These are phyloP conservation scores for Siniperca undulata DNA, from an alignment of 2,797 vertebrate species.

Conservation along the genomic window DNA sequence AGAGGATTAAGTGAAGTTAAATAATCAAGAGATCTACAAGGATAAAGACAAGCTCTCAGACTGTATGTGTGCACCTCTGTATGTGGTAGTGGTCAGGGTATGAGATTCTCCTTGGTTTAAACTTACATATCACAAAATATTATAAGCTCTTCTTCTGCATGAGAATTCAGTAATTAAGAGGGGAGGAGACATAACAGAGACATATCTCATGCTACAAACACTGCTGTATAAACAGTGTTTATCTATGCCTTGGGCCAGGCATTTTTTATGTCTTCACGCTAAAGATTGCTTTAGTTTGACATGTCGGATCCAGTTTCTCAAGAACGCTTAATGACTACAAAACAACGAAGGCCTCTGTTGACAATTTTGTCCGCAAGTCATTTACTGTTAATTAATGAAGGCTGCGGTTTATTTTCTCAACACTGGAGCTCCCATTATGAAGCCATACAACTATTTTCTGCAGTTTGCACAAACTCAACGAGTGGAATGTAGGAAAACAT, in stretches of 20 bases:
- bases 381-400: slow-evolving; percentile 76
- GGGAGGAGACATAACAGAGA: slow-evolving; percentile 52
- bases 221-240: slow-evolving; percentile 66
- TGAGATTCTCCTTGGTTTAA: slow-evolving; percentile 34
- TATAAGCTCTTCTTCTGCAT: slow-evolving; percentile 36
- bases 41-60: slow-evolving; percentile 5
- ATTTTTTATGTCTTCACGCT: slow-evolving; percentile 53
- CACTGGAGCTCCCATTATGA: slow-evolving; percentile 56
- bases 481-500: slow-evolving; percentile 59
- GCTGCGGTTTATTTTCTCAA: slow-evolving; percentile 68
- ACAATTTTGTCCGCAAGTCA: slow-evolving; percentile 69
- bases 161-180: slow-evolving; percentile 60
- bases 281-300: slow-evolving; percentile 58
- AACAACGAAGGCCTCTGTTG: slow-evolving; percentile 65
- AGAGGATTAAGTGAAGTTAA: slow-evolving; percentile 41
- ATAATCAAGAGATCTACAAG: slow-evolving; percentile 32
- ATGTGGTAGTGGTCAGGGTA: slow-evolving; percentile 5
- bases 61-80: background rate
- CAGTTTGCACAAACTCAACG: slow-evolving; percentile 59
- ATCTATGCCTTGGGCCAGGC: slow-evolving; percentile 63
- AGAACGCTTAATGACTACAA: slow-evolving; percentile 70
- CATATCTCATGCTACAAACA: slow-evolving; percentile 50
- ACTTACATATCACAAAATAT: slow-evolving; percentile 33
- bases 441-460: slow-evolving; percentile 59
- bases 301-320: slow-evolving; percentile 66